A percentile compares a stretch with the other conserved stretches of the same genome.
phyloP scores from a whole-genome alignment of 2,113 vertebrate genomes.

The Carassius carassius region DNA sequence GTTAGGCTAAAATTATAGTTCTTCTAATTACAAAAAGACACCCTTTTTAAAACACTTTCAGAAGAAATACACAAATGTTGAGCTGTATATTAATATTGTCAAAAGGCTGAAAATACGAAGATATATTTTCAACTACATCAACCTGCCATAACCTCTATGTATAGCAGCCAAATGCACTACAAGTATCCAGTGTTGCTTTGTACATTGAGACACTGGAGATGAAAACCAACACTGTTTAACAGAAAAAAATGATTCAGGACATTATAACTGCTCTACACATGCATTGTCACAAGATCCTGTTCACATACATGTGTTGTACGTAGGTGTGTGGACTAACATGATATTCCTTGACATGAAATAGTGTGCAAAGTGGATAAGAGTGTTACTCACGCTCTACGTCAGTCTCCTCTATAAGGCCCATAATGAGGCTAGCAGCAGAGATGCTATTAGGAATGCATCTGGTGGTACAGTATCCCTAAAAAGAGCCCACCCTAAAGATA shows the following conservation, averaged over 20 bases:
- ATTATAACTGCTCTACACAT: neutral
- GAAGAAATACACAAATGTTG: neutral
- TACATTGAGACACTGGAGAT: neutral
- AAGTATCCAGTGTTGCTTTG: neutral
- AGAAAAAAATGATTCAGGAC: neutral
- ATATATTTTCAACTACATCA: neutral
- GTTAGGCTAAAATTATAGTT: neutral
- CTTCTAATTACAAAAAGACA: neutral
- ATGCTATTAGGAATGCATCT: constrained; percentile 57
- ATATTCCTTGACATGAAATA: neutral
- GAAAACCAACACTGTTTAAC: neutral
- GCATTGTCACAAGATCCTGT: neutral
- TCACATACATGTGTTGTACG: neutral
- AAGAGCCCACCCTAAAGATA: constrained; percentile 5
- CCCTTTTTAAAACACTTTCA: neutral
- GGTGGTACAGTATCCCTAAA: neutral
- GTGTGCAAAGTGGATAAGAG: neutral
- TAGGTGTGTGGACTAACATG: neutral
- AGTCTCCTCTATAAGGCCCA: constrained; percentile 71
- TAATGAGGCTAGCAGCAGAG: constrained; percentile 12
- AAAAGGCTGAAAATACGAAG: neutral
- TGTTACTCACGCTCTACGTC: constrained; percentile 77
- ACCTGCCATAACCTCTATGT: neutral
- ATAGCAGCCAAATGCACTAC: neutral
- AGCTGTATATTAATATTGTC: neutral